phyloP scores from a whole-genome alignment of 2,888 invertebrate genomes.

The Acleris literana region DNA sequence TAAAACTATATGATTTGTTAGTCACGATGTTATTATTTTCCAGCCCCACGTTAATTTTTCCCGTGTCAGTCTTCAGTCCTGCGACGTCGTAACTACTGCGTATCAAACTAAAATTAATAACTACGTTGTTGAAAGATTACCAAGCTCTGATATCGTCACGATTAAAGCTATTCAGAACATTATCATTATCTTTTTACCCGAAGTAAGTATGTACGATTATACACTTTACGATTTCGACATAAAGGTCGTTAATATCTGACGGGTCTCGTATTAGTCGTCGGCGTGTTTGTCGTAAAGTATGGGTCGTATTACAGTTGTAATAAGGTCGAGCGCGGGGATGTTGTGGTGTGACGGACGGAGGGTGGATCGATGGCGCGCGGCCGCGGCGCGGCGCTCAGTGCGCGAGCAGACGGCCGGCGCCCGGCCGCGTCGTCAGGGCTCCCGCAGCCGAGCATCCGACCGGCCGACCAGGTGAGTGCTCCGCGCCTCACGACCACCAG shows the following conservation, averaged over 20 bases:
- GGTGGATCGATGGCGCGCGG: slow-evolving; percentile 73
- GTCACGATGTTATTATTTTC: slow-evolving; percentile 39
- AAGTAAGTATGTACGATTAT: slow-evolving; percentile 10
- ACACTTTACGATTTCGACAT: slow-evolving; percentile 21
- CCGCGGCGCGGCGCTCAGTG: slow-evolving; percentile 61
- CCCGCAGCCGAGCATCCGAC: slow-evolving; percentile 43
- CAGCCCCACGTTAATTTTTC: background rate
- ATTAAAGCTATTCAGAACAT: slow-evolving; percentile 1
- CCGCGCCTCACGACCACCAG: slow-evolving; percentile 40
- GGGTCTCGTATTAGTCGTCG: slow-evolving; percentile 24
- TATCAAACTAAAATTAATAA: too few species aligned
- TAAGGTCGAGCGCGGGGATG: slow-evolving; percentile 45
- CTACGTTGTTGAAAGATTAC: too few species aligned
- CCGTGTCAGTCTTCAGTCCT: background rate
- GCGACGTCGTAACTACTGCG: too few species aligned
- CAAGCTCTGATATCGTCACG: background rate
- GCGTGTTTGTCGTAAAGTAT: slow-evolving; percentile 42
- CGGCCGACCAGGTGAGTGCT: slow-evolving; percentile 54
- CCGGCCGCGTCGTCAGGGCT: slow-evolving; percentile 53
- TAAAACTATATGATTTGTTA: slow-evolving; percentile 70
- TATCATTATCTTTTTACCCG: slow-evolving; percentile 9
- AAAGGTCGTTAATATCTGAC: slow-evolving; percentile 28
- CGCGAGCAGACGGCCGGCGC: slow-evolving; percentile 56
- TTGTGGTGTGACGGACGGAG: slow-evolving; percentile 45
- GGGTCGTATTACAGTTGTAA: slow-evolving; percentile 46